Percentiles rank a stretch among this genome's conserved stretches.
phyloP scores from a whole-genome alignment of 2,888 invertebrate genomes.

The Drosophila niveifrons region DNA sequence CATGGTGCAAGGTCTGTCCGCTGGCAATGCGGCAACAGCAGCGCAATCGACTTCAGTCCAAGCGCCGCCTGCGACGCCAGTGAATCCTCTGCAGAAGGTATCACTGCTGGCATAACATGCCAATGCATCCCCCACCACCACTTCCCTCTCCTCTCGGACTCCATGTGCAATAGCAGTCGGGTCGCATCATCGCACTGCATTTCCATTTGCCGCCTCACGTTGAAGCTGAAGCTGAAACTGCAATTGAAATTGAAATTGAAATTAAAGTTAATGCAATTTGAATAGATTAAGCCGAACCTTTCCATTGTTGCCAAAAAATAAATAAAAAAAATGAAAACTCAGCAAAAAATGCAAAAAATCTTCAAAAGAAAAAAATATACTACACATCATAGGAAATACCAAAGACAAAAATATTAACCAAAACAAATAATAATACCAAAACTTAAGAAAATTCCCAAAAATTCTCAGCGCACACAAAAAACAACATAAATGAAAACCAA shows the following conservation, averaged over 20 bases:
- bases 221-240: slow-evolving; percentile 25
- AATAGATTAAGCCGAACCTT: slow-evolving; percentile 51
- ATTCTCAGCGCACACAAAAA: slow-evolving; percentile 34
- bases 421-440: slow-evolving; percentile 48
- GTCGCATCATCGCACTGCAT: slow-evolving; percentile 35
- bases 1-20: slow-evolving; percentile 7
- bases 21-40: slow-evolving; percentile 25
- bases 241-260: slow-evolving; percentile 22
- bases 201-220: slow-evolving; percentile 50
- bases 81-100: slow-evolving; percentile 83
- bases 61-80: slow-evolving; percentile 42
- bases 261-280: slow-evolving; percentile 26
- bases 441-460: slow-evolving; percentile 41
- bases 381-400: slow-evolving; percentile 37
- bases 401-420: slow-evolving; percentile 38
- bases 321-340: slow-evolving; percentile 25
- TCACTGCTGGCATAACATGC: slow-evolving; percentile 84
- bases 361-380: slow-evolving; percentile 20
- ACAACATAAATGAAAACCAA: slow-evolving; percentile 6
- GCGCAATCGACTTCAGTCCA: slow-evolving; percentile 18
- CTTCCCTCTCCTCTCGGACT: slow-evolving; percentile 53
- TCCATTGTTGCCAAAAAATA: slow-evolving; percentile 77
- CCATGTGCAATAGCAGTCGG: slow-evolving; percentile 72
- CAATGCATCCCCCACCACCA: slow-evolving; percentile 10
- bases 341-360: slow-evolving; percentile 8